Percentiles rank a stretch among this genome's conserved stretches.
These are phyloP conservation scores for Rotaria magnacalcarata DNA, from an alignment of 2,888 invertebrate species.

Conservation along the genomic window DNA sequence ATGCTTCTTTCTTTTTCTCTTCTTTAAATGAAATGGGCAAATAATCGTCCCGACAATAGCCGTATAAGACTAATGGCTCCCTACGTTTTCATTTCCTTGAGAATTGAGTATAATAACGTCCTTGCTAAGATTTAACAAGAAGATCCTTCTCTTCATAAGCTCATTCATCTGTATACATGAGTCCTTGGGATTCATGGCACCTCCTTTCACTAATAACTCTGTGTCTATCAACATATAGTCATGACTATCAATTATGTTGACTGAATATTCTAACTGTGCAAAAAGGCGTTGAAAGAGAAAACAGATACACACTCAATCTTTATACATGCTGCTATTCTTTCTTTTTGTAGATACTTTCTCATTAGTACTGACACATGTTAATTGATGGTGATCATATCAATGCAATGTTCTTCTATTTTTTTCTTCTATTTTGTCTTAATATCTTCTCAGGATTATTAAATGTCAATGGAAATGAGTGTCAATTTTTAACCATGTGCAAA, in stretches of 20 bases:
- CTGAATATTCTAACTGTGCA: background rate
- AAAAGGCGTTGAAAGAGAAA: background rate
- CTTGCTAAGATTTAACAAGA: background rate
- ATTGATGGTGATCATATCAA: background rate
- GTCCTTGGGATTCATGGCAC: background rate
- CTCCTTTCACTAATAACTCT: background rate
- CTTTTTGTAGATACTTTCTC: background rate
- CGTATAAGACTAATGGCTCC: background rate
- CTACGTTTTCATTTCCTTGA: background rate
- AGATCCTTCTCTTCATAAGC: background rate
- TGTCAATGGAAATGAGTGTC: background rate
- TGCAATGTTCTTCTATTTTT: background rate
- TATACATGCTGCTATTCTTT: background rate
- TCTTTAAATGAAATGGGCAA: background rate
- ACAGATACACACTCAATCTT: background rate
- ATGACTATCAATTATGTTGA: background rate
- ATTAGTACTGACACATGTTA: background rate
- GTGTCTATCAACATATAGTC: background rate
- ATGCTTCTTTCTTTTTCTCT: background rate
- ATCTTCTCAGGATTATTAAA: background rate
- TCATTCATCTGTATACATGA: background rate
- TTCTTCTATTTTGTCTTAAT: background rate
- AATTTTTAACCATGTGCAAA: slow-evolving; percentile 20
- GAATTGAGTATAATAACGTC: background rate
- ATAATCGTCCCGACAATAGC: background rate